phyloP scores from a whole-genome alignment of 2,797 vertebrate species.

The Sebastes nivosus region DNA sequence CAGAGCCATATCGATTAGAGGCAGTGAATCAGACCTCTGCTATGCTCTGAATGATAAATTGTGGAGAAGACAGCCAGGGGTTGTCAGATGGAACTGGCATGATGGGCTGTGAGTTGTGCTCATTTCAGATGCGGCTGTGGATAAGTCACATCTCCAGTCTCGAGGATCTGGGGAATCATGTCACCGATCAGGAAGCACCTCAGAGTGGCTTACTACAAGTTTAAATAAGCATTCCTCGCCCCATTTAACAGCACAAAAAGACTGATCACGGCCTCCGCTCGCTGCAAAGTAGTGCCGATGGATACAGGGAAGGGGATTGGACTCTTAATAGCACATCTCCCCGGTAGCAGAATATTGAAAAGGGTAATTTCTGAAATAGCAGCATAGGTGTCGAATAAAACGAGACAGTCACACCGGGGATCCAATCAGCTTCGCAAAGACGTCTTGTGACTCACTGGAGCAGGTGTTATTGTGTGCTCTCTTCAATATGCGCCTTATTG shows the following conservation, averaged over 20 bases:
- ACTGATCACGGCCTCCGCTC: conserved; percentile 48
- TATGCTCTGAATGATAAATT: conserved; percentile 78
- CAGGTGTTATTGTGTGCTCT: conserved; percentile 66
- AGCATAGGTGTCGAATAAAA: conserved; percentile 37
- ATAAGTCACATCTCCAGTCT: conserved; percentile 63
- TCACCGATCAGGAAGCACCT: conserved; percentile 62
- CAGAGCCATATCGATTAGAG: conserved; percentile 76
- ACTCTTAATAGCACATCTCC: conserved; percentile 41
- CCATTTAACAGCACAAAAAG: conserved; percentile 68
- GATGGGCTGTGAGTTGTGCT: conserved; percentile 60
- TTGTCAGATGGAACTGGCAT: conserved; percentile 61
- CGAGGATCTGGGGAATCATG: conserved; percentile 66
- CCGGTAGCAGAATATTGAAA: conserved; percentile 45
- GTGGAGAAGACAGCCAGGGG: conserved; percentile 49
- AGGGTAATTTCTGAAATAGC: conserved; percentile 40
- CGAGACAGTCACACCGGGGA: conserved; percentile 18
- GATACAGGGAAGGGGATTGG: conserved; percentile 32
- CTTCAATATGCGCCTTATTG: conserved; percentile 33
- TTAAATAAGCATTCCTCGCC: conserved; percentile 70
- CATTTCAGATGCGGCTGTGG: conserved; percentile 59
- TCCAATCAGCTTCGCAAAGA: conserved; percentile 42
- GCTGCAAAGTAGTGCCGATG: conserved; percentile 35
- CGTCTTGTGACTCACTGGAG: conserved; percentile 45
- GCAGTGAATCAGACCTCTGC: conserved; percentile 72
- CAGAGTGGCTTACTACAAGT: conserved; percentile 68